phyloP scores from a whole-genome alignment of 1,140 invertebrate species.

The Drosophila pachea region DNA sequence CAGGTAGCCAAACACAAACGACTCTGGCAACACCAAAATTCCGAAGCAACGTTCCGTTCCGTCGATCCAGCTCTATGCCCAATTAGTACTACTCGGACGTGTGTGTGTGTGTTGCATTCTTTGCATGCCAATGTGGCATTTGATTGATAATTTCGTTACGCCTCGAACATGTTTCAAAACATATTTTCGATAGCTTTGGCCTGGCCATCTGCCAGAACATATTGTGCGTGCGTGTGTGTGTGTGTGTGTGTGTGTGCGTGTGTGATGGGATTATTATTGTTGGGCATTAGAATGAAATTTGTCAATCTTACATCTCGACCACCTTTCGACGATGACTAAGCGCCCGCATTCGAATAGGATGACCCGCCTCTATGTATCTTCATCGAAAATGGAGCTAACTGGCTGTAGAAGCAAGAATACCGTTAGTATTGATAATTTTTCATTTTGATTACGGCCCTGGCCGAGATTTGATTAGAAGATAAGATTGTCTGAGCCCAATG shows the following conservation, averaged over 20 bases:
- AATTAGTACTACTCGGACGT: constrained; percentile 61
- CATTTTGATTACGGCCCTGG: neutral
- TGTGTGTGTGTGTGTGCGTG: constrained; percentile 24
- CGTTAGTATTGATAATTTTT: neutral
- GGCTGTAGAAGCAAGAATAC: neutral
- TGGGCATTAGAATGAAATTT: constrained; percentile 45
- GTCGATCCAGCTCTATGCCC: constrained; percentile 47
- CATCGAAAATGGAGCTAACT: constrained; percentile 10
- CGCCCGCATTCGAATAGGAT: constrained; percentile 57
- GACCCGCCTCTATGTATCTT: neutral
- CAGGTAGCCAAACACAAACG: constrained; percentile 50
- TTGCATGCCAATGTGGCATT: constrained; percentile 71
- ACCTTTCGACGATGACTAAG: constrained; percentile 48
- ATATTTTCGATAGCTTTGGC: constrained; percentile 55
- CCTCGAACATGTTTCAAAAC: constrained; percentile 61
- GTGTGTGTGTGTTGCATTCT: constrained; percentile 59
- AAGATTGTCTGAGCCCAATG: constrained; percentile 1
- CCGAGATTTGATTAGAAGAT: constrained; percentile 3
- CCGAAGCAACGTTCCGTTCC: constrained; percentile 44
- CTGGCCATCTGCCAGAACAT: constrained; percentile 44
- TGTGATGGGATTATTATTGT: constrained; percentile 35
- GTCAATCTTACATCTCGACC: constrained; percentile 44
- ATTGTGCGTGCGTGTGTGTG: constrained; percentile 35
- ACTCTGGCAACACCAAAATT: constrained; percentile 44
- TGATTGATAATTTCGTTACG: constrained; percentile 76